Evolutionary conservation across 2,113 vertebrate species (phyloP).

Genomic region (Alligator sinensis): DNA sequence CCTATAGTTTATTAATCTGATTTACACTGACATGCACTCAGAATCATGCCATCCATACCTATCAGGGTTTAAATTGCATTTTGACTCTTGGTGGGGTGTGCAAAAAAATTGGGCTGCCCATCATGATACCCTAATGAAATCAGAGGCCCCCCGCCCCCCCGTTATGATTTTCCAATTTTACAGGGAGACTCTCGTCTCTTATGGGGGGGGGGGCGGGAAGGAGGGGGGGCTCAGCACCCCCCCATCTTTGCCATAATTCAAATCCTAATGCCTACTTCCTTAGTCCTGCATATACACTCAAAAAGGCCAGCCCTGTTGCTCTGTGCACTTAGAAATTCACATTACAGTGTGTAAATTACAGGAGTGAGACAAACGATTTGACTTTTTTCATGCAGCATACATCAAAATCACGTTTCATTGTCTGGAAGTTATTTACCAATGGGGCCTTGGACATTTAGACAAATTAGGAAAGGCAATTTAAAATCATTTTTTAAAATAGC

Average conservation of each 20-base stretch:
- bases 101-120: too few relatives aligned
- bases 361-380: background rate
- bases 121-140: too few relatives aligned
- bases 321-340: background rate
- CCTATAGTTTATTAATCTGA: background rate
- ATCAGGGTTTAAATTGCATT: too few relatives aligned
- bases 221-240: too few relatives aligned
- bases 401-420: conserved; percentile 8
- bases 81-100: too few relatives aligned
- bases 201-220: too few relatives aligned
- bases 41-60: background rate
- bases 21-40: background rate
- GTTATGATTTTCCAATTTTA: too few relatives aligned
- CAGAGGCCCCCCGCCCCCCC: too few relatives aligned
- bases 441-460: background rate
- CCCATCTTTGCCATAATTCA: too few relatives aligned
- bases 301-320: background rate
- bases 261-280: background rate
- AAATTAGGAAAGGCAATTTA: background rate
- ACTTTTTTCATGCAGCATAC: conserved; percentile 2
- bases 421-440: conserved; percentile 15
- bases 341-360: background rate
- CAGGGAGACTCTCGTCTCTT: too few relatives aligned
- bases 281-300: background rate
- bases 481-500: background rate